Percentiles rank a stretch among this genome's conserved stretches.
phyloP scores from a whole-genome alignment of 2,888 invertebrate species.

The Xestia rhomboidea region DNA sequence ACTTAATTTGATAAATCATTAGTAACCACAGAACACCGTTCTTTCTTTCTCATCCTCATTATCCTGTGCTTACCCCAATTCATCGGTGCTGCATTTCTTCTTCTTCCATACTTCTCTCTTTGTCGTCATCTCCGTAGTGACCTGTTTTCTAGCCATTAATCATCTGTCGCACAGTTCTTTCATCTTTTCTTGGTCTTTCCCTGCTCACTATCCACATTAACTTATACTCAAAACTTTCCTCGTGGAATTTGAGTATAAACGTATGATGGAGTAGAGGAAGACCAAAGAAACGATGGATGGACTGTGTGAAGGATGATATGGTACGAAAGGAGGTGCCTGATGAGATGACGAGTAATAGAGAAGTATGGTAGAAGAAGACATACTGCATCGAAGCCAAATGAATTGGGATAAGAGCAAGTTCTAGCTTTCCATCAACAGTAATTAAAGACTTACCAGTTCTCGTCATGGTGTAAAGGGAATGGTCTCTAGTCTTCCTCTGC shows the following conservation, averaged over 20 bases:
- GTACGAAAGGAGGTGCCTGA: too few relatives aligned
- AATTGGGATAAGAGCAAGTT: too few relatives aligned
- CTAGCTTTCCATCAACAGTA: not conserved
- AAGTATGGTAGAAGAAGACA: too few relatives aligned
- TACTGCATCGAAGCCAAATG: too few relatives aligned
- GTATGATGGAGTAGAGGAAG: not conserved
- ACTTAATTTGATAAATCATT: too few relatives aligned
- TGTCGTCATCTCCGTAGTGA: not conserved
- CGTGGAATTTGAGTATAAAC: not conserved
- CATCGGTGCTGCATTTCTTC: not conserved
- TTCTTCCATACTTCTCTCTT: not conserved
- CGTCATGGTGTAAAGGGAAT: conserved; percentile 95
- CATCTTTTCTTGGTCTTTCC: not conserved
- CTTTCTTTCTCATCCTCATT: not conserved
- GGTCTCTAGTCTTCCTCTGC: conserved; percentile 94
- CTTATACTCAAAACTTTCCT: not conserved
- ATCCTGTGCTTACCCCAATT: not conserved
- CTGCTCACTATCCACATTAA: not conserved
- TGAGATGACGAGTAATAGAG: too few relatives aligned
- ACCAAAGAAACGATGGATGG: too few relatives aligned
- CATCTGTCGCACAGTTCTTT: not conserved
- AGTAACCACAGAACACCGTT: not conserved
- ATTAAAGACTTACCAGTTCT: conserved; percentile 92
- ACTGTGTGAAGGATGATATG: not conserved
- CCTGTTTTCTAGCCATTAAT: not conserved